Conservation (phyloP, 2,797 vertebrate genomes). For the Lophotriccus pileatus region DNA sequence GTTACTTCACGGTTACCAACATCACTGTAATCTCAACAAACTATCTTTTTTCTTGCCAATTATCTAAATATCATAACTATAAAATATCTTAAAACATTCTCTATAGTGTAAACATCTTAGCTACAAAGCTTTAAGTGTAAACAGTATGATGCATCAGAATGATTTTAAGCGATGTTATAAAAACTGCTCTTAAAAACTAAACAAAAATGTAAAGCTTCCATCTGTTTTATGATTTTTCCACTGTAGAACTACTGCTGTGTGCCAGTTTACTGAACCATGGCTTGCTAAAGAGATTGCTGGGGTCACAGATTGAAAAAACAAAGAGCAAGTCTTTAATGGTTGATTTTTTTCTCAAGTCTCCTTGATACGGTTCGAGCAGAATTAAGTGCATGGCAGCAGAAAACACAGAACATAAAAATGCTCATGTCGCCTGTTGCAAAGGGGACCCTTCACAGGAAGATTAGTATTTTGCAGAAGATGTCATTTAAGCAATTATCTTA, state of each 20-base stretch:
- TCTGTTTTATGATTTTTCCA: slow-evolving; percentile 87
- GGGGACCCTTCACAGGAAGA: slow-evolving; percentile 16
- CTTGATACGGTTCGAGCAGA: slow-evolving; percentile 56
- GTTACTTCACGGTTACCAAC: slow-evolving; percentile 81
- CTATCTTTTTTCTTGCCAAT: slow-evolving; percentile 83
- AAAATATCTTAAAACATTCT: slow-evolving; percentile 86
- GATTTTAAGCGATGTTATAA: slow-evolving; percentile 83
- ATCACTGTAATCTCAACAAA: slow-evolving; percentile 84
- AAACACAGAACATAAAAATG: background rate
- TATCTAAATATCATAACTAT: slow-evolving; percentile 88
- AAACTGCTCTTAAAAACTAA: slow-evolving; percentile 86
- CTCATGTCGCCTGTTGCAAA: slow-evolving; percentile 31
- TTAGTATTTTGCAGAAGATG: background rate
- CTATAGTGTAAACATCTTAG: slow-evolving; percentile 82
- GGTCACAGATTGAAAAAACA: slow-evolving; percentile 79
- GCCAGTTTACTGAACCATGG: slow-evolving; percentile 84
- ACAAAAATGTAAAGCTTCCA: slow-evolving; percentile 84
- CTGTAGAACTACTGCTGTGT: slow-evolving; percentile 82
- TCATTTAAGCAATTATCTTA: slow-evolving; percentile 19
- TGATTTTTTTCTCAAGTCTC: slow-evolving; percentile 57
- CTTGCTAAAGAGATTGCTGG: slow-evolving; percentile 84
- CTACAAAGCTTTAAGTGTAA: slow-evolving; percentile 83
- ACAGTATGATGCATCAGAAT: slow-evolving; percentile 81
- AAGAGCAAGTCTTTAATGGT: slow-evolving; percentile 73
- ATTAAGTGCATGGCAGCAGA: slow-evolving; percentile 37